phyloP scores from a whole-genome alignment of 35 echinoderm and acorn worm species.

The Lytechinus pictus region DNA sequence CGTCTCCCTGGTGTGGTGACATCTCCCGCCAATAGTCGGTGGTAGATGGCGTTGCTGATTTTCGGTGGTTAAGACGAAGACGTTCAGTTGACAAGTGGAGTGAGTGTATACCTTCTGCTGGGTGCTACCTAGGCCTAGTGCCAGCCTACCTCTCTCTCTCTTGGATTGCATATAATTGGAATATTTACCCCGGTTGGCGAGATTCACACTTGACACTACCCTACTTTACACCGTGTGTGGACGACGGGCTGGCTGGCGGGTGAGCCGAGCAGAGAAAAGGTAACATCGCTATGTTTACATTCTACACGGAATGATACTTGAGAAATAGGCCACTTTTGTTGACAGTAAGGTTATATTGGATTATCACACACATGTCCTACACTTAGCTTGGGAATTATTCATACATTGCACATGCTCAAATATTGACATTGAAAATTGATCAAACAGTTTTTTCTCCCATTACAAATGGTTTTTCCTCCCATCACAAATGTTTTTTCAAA shows the following conservation, averaged over 20 bases:
- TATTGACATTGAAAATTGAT: background rate
- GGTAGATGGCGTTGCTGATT: background rate
- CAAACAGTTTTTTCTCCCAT: background rate
- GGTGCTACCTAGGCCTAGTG: background rate
- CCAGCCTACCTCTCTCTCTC: background rate
- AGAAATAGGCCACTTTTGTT: background rate
- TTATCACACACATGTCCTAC: background rate
- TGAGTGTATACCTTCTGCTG: background rate
- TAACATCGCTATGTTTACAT: background rate
- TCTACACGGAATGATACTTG: background rate
- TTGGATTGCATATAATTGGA: slow-evolving; percentile 41
- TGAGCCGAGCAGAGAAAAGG: background rate
- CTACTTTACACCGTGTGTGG: background rate
- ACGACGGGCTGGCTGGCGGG: background rate
- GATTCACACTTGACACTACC: background rate
- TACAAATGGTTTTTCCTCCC: background rate
- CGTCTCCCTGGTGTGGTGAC: background rate
- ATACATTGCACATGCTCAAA: background rate
- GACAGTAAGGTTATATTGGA: background rate
- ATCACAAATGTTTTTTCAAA: background rate
- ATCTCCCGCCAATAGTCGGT: background rate
- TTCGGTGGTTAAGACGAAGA: background rate
- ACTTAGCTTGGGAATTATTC: background rate
- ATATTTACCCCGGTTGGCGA: slow-evolving; percentile 30
- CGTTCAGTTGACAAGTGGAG: background rate